Base-by-base conservation (phyloP, 2,113 vertebrate genomes). In the Xenopus borealis region DNA sequence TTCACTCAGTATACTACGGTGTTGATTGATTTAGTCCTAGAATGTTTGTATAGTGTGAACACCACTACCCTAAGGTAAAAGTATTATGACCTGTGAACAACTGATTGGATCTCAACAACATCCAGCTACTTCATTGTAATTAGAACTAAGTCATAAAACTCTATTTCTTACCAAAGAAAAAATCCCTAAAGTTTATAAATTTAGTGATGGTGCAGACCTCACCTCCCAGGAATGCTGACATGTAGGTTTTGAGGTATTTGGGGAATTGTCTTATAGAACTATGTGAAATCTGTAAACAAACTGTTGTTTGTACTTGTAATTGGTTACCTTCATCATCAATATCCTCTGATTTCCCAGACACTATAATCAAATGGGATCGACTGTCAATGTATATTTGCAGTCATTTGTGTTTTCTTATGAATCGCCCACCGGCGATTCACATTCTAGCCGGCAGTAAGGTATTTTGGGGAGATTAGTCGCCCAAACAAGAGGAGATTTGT, bases 261-360 rank as follows among this genome's bases (percentile, higher is more conserved):
- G 23, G 30, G 12, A 1, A 0, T 57, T 44, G 14, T 23, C 12
- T 66, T 69, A 75, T 67, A 66, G 64, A 4, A n/a, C 13, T 14
- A 72, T 81, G 68, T 45, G 64, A 58, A 71, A 76, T 55, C 6
- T 6, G 18, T 5, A 55, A 50, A 79, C 79, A 82, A 72, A 3
- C 8, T 69, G 17, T 40, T 20, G 72, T 67, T 78, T 0, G 0
- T 78, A 55, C 69, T 64, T 83, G 27, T 16, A 76, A 30, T 67
- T 16, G 73, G 33, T 67, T 59, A 44, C n/a, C 64, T 80, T 62
- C 45, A 64, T 66, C 61, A 52, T 44, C 14, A 62, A 65, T 40
- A 72, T 68, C 11, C 44, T 73, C 80, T 50, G 8, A 40, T 40
- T 40, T 40, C 33, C 30, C 30, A 33, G 30, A 33, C 30, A 40